Percentiles rank a stretch among this genome's conserved stretches.
Evolutionary conservation across 2,797 vertebrate genomes (phyloP).

Genomic region (Melanotaenia parkinsoni): DNA sequence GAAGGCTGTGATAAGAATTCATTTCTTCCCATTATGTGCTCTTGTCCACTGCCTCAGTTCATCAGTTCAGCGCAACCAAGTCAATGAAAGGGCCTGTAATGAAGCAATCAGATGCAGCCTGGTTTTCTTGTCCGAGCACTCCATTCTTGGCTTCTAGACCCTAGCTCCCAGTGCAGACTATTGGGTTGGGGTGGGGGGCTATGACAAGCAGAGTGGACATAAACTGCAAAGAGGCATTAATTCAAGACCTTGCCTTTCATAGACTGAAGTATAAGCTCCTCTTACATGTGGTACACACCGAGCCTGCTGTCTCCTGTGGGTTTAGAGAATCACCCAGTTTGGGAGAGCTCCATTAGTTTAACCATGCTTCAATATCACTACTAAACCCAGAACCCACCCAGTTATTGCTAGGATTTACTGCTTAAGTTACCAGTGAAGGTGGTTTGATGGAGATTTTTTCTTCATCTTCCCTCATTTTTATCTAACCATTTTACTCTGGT

Average conservation of each 20-base stretch:
- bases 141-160: constrained; percentile 74
- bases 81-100: constrained; percentile 92
- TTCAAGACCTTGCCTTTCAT: constrained; percentile 77
- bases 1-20: constrained; percentile 92
- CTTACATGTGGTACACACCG: constrained; percentile 57
- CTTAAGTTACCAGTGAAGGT: constrained; percentile 51
- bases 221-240: constrained; percentile 74
- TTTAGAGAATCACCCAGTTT: constrained; percentile 61
- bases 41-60: constrained; percentile 93
- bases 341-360: constrained; percentile 58
- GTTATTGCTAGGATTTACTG: constrained; percentile 24
- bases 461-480: constrained; percentile 46
- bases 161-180: constrained; percentile 65
- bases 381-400: constrained; percentile 43
- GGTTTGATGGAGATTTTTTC: constrained; percentile 46
- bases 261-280: constrained; percentile 73
- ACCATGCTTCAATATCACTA: constrained; percentile 37
- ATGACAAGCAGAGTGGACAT: constrained; percentile 55
- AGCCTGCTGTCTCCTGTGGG: constrained; percentile 61
- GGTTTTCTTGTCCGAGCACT: constrained; percentile 78
- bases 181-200: constrained; percentile 45
- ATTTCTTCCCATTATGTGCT: constrained; percentile 92
- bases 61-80: constrained; percentile 88
- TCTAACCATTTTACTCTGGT: constrained; percentile 53
- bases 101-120: constrained; percentile 89